phyloP scores from a whole-genome alignment of 1,140 invertebrate genomes.

The Stegodyphus mimosarum region DNA sequence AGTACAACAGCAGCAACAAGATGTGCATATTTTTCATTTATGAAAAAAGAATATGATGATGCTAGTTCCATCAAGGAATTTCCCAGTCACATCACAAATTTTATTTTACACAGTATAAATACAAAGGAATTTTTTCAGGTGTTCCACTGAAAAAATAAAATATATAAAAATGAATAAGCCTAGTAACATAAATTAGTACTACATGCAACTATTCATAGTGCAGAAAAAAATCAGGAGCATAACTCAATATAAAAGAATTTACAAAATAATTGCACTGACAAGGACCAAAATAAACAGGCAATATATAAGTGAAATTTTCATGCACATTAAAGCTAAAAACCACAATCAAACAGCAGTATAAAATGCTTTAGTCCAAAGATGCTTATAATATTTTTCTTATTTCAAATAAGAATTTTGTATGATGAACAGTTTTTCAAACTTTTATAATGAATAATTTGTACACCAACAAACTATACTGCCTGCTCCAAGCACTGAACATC shows the following conservation, averaged over 20 bases:
- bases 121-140: neutral
- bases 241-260: conserved; percentile 9
- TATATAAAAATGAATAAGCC: neutral
- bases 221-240: conserved; percentile 1
- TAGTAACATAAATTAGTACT: neutral
- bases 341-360: conserved; percentile 41
- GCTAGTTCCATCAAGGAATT: neutral
- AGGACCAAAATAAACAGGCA: conserved; percentile 9
- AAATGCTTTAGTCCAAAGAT: conserved; percentile 28
- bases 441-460: conserved; percentile 2
- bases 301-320: conserved; percentile 27
- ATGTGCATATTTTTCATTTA: conserved; percentile 26
- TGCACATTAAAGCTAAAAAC: conserved; percentile 56
- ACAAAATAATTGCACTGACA: conserved; percentile 45
- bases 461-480: conserved; percentile 23
- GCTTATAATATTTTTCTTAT: neutral
- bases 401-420: conserved; percentile 11
- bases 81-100: neutral
- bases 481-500: conserved; percentile 55
- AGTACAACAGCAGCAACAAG: conserved; percentile 53
- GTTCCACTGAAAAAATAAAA: neutral
- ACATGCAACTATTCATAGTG: conserved; percentile 28
- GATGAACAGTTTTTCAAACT: conserved; percentile 33
- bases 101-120: neutral
- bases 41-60: neutral